Conservation (phyloP, 2,888 invertebrate genomes). For the Tuta absoluta region DNA sequence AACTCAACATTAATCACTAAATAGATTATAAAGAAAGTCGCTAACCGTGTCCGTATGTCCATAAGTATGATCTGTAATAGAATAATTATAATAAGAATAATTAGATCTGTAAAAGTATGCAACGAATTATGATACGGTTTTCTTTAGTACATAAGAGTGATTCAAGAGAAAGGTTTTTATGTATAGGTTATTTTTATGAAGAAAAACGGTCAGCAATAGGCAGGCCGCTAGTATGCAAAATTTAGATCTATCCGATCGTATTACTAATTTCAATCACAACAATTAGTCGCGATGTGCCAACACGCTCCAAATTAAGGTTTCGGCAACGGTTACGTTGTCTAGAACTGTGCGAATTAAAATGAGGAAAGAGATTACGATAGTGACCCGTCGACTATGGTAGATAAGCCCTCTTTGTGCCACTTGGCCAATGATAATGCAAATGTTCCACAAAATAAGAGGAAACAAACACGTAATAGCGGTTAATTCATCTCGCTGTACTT, state of each 20-base stretch:
- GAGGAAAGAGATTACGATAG: conserved; percentile 45
- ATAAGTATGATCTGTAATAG: too few species aligned
- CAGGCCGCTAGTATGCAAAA: neutral
- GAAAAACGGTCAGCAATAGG: too few species aligned
- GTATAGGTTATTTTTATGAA: too few species aligned
- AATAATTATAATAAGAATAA: too few species aligned
- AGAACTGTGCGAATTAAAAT: conserved; percentile 45
- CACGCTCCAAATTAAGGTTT: conserved; percentile 28
- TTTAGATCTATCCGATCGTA: neutral
- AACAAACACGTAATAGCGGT: conserved; percentile 24
- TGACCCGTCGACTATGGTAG: conserved; percentile 42
- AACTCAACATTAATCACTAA: too few species aligned
- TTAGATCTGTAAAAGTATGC: too few species aligned
- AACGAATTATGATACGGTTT: too few species aligned
- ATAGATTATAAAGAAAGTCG: too few species aligned
- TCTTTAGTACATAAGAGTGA: too few species aligned
- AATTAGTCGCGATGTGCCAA: conserved; percentile 23
- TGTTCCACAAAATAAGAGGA: conserved; percentile 39
- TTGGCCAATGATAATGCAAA: conserved; percentile 40
- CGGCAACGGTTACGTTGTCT: conserved; percentile 34
- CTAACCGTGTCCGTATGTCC: too few species aligned
- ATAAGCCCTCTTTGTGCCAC: conserved; percentile 31
- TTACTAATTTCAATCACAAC: conserved; percentile 6
- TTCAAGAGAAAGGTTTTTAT: too few species aligned
- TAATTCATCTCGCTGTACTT: conserved; percentile 1